phyloP scores from a whole-genome alignment of 2,888 invertebrate species.

The Apotomis capreana region DNA sequence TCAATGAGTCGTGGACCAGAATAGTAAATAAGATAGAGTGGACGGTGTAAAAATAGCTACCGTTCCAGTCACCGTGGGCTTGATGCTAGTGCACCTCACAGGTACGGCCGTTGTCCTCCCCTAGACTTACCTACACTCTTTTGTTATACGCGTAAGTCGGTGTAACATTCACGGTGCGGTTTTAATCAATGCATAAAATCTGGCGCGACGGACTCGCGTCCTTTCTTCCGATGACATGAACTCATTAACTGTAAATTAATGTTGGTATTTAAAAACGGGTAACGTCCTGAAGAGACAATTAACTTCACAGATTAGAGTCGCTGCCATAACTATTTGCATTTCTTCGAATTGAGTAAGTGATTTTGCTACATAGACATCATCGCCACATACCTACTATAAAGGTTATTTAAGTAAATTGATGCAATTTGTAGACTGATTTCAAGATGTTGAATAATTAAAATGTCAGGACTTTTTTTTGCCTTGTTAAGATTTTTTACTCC shows the following conservation, averaged over 20 bases:
- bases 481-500: background rate
- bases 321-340: slow-evolving; percentile 38
- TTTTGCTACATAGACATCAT: slow-evolving; percentile 14
- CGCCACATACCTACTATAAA: background rate
- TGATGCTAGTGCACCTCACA: slow-evolving; percentile 76
- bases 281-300: slow-evolving; percentile 39
- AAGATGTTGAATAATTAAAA: background rate
- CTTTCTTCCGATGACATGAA: slow-evolving; percentile 31
- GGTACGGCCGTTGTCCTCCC: slow-evolving; percentile 75
- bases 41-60: slow-evolving; percentile 80
- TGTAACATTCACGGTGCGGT: slow-evolving; percentile 9
- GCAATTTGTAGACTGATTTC: slow-evolving; percentile 1
- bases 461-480: background rate
- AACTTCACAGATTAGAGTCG: slow-evolving; percentile 35
- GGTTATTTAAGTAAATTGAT: slow-evolving; percentile 1
- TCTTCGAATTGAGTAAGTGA: slow-evolving; percentile 33
- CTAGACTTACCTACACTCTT: slow-evolving; percentile 18
- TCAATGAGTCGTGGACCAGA: slow-evolving; percentile 83
- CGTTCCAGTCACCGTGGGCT: slow-evolving; percentile 76
- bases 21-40: slow-evolving; percentile 83
- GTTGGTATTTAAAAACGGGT: slow-evolving; percentile 26
- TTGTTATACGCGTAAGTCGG: slow-evolving; percentile 21
- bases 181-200: slow-evolving; percentile 28
- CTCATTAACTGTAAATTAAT: slow-evolving; percentile 40
- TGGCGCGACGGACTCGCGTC: slow-evolving; percentile 29